Base-by-base conservation (phyloP, 2,113 vertebrate genomes). In the Phalacrocorax aristotelis region DNA sequence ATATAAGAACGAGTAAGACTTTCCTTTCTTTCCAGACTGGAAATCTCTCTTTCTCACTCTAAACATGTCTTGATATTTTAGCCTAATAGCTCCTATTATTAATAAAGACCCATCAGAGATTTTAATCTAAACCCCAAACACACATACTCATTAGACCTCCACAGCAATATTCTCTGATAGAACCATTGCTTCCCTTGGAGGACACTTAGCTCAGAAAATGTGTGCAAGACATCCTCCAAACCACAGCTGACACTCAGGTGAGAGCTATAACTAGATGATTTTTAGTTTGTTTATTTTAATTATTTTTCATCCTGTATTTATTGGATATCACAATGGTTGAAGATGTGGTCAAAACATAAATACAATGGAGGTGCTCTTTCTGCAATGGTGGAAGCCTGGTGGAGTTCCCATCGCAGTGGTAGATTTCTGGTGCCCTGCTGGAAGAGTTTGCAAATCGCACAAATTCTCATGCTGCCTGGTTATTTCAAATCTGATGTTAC, bases 351-450 rank as follows among this genome's bases (percentile, higher is more conserved):
- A 69, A 72, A 91, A 64, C 17, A 30, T 57, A 44, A 30, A 9
- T n/a, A n/a, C 25, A 54, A 5, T 0, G 0, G 23, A 17, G 44
- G 14, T 1, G 1, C 4, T 74, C 38, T 60, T 57, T 69, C n/a
- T 68, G 68, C 15, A 8, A 17, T 25, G n/a, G 29, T 79, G 29
- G 34, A 69, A 87, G 13, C 22, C 9, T 62, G 32, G 21, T 84
- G 29, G 58, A 82, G 77, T 87, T 64, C 57, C 23, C 55, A 77
- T 27, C 1, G 0, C 16, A n/a, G 20, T 0, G 0, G 49, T 9
- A 87, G 48, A 11, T 65, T 83, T 71, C 61, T 87, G 18, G 7
- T 87, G 93, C 74, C 65, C 72, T 91, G 5, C 55, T 70, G 65
- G 64, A 83, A 69, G 30, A 68, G 34, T 84, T 2, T 86, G 55